Evolutionary conservation across 2,888 invertebrate genomes (phyloP).

Genomic region (Alloplasta piceator): DNA sequence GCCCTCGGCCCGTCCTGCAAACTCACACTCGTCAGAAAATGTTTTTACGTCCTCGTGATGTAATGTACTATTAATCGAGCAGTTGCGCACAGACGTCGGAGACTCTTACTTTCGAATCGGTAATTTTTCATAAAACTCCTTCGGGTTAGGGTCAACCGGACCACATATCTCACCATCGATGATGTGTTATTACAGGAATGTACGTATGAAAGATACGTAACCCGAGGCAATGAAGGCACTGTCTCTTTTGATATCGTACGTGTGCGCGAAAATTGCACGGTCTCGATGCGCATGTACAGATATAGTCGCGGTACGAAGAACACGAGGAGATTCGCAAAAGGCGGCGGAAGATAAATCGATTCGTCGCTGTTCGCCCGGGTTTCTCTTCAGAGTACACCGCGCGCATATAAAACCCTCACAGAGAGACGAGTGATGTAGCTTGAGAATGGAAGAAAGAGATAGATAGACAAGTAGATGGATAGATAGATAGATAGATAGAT

Average conservation of each 20-base stretch:
- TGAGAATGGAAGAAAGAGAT: conserved; percentile 16
- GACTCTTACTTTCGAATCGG: no score
- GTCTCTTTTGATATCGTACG: conserved; percentile 38
- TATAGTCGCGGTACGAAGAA: conserved; percentile 15
- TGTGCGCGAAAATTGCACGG: conserved; percentile 55
- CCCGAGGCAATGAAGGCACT: conserved; percentile 31
- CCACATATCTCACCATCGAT: not conserved
- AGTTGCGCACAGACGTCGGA: no score
- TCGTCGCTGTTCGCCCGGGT: conserved; percentile 60
- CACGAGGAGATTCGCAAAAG: conserved; percentile 40
- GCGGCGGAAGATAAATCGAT: conserved; percentile 61
- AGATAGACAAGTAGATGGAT: conserved; percentile 13
- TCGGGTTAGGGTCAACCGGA: not conserved
- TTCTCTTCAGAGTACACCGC: conserved; percentile 46
- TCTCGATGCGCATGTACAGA: conserved; percentile 25
- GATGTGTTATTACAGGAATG: not conserved
- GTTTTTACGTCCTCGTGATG: no score
- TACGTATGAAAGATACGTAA: conserved; percentile 34
- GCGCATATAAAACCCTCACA: conserved; percentile 40
- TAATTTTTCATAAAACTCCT: not conserved
- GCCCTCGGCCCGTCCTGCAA: no score
- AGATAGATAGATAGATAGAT: conserved; percentile 29
- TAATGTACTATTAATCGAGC: no score
- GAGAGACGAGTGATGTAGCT: conserved; percentile 50
- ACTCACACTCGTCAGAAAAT: no score